A percentile compares a stretch with the other conserved stretches of the same genome.
Conservation (phyloP, 2,888 invertebrate genomes). For the Tipula helvola region DNA sequence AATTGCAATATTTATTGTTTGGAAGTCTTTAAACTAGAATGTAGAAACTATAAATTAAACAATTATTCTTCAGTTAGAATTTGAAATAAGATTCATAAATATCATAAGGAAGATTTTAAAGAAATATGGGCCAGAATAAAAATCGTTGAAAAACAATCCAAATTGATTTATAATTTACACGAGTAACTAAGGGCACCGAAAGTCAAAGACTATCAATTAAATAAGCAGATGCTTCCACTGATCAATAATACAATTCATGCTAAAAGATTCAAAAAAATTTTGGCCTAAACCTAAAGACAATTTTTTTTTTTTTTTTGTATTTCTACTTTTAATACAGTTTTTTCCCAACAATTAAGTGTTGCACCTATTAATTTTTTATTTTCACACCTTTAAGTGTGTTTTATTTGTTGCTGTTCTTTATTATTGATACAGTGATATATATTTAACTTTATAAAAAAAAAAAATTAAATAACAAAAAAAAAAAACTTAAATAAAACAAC, state of each 20-base stretch:
- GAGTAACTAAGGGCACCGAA: neutral
- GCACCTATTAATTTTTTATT: neutral
- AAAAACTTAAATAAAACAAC: neutral
- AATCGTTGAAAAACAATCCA: too few species aligned
- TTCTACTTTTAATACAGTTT: neutral
- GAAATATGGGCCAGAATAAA: too few species aligned
- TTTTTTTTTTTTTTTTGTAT: neutral
- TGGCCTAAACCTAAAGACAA: neutral
- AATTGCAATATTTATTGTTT: too few species aligned
- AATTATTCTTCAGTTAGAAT: too few species aligned
- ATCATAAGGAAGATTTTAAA: too few species aligned
- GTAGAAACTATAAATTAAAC: too few species aligned
- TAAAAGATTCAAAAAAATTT: neutral
- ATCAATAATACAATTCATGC: neutral
- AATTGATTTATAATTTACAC: too few species aligned
- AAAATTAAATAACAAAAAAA: neutral
- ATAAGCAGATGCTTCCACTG: neutral
- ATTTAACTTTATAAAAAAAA: neutral
- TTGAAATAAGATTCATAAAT: too few species aligned
- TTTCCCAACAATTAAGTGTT: neutral
- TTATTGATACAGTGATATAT: neutral
- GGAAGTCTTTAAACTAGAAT: too few species aligned
- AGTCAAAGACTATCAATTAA: neutral
- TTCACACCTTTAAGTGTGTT: neutral
- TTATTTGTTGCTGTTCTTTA: neutral